These are phyloP conservation scores for Ariopsis seemanni DNA, from an alignment of 2,113 vertebrate species.

Conservation along the genomic window DNA sequence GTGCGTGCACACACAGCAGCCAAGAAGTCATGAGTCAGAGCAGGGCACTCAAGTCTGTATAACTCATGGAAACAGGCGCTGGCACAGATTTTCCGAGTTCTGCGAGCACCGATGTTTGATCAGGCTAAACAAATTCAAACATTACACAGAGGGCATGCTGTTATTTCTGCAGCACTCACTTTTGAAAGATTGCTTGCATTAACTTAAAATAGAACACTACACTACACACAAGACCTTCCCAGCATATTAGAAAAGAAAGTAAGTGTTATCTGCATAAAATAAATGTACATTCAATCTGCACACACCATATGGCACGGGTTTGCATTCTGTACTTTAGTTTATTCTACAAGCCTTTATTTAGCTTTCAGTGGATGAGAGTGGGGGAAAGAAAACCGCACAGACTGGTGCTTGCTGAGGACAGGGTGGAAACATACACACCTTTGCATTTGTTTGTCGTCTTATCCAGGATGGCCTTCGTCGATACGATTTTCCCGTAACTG, in stretches of 20 bases:
- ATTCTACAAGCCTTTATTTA: not conserved
- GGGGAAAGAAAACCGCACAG: not conserved
- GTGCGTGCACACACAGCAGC: conserved; percentile 21
- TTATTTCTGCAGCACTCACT: not conserved
- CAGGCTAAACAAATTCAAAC: conserved; percentile 21
- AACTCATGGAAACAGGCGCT: conserved; percentile 31
- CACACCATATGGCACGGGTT: not conserved
- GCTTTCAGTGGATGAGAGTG: not conserved
- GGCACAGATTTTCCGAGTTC: not conserved
- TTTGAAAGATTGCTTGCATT: not conserved
- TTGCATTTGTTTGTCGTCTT: conserved; percentile 99
- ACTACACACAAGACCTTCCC: not conserved
- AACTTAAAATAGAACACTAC: not conserved
- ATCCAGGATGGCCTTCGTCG: conserved; percentile 98
- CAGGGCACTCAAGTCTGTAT: conserved; percentile 23
- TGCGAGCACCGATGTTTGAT: not conserved
- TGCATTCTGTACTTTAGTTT: not conserved
- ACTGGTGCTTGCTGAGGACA: not conserved
- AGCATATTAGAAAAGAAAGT: not conserved
- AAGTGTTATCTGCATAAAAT: not conserved
- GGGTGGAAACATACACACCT: conserved; percentile 74
- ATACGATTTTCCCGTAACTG: conserved; percentile 99
- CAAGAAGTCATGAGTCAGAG: conserved; percentile 35
- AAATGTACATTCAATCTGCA: not conserved
- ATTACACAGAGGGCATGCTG: conserved; percentile 1